Percentiles rank a stretch among this genome's conserved stretches.
phyloP scores from a whole-genome alignment of 2,888 invertebrate species.

The Ormyrus pomaceus region DNA sequence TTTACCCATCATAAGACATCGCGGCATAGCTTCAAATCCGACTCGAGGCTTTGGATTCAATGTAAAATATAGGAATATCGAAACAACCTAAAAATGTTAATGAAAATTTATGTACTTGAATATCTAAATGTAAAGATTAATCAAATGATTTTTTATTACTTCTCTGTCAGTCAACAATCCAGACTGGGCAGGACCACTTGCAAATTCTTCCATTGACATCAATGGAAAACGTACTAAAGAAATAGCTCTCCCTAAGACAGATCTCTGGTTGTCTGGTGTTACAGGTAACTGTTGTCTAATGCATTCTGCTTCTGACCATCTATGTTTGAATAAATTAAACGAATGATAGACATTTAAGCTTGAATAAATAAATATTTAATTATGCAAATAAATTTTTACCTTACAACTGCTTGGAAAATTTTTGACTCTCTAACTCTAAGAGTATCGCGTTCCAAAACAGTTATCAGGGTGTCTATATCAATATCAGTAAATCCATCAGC shows the following conservation, averaged over 20 bases:
- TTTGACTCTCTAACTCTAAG: constrained; percentile 87
- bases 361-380: constrained; percentile 24
- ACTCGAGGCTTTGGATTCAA: constrained; percentile 87
- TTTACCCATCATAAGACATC: constrained; percentile 88
- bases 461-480: constrained; percentile 86
- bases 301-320: constrained; percentile 88
- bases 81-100: constrained; percentile 78
- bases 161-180: constrained; percentile 86
- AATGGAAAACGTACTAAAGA: constrained; percentile 87
- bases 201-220: constrained; percentile 92
- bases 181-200: constrained; percentile 85
- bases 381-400: constrained; percentile 68
- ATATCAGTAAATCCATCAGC: constrained; percentile 91
- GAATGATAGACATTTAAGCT: too few species aligned
- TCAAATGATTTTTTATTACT: constrained; percentile 57
- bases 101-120: constrained; percentile 15
- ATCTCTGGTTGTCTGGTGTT: constrained; percentile 83
- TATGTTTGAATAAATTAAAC: constrained; percentile 57
- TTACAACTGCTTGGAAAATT: constrained; percentile 85
- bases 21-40: constrained; percentile 83
- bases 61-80: constrained; percentile 83
- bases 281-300: constrained; percentile 81
- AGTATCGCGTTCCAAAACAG: constrained; percentile 87
- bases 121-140: constrained; percentile 26
- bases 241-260: constrained; percentile 83